Evolutionary conservation across 2,797 vertebrate genomes (phyloP), one percentile per base, ranked within the genome.

Genomic region (Scolopax bukidnonensis): DNA sequence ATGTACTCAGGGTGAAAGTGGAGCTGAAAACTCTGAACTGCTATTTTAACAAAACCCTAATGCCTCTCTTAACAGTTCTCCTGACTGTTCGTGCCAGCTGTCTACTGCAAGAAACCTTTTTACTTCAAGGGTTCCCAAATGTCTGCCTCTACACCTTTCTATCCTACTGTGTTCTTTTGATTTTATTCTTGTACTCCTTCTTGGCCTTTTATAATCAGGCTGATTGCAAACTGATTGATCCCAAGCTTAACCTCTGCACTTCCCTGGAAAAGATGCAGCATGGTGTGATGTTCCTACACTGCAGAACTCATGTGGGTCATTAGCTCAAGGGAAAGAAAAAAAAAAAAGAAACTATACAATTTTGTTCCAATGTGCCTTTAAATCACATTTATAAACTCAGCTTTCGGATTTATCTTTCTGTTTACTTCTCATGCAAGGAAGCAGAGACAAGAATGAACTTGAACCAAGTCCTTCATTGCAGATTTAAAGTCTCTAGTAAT

Each of bases 141-240:
- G 4, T 33, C n/a, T 50, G 11, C 12, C 64, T 43, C 17, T 60
- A 15, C 40, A 65, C 23, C 56, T 18, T 41, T 77, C 71, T 38
- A 76, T 76, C 91, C 90, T 69, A 80, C 69, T 90, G 24, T 15
- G 70, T 70, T 79, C 40, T 94, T 94, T 23, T 75, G 77, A 90
- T 94, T 97, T 87, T 56, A 85, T 51, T 94, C 95, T 89, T 78
- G 48, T 68, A 50, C 57, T 92, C 84, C 73, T 96, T 76, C 87
- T 73, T 84, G 78, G 86, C 96, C 92, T 65, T 81, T 90, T 71
- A 71, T 84, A 94, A 93, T 91, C 96, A 95, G 67, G 65, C 94
- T 97, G 97, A 97, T 82, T 97, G 93, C 90, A 94, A 93, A 84
- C 53, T 94, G 95, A 97, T 93, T 95, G 96, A 93, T 93, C 84